phyloP scores from a whole-genome alignment of 2,888 invertebrate species.

The Polymixis lichenea region DNA sequence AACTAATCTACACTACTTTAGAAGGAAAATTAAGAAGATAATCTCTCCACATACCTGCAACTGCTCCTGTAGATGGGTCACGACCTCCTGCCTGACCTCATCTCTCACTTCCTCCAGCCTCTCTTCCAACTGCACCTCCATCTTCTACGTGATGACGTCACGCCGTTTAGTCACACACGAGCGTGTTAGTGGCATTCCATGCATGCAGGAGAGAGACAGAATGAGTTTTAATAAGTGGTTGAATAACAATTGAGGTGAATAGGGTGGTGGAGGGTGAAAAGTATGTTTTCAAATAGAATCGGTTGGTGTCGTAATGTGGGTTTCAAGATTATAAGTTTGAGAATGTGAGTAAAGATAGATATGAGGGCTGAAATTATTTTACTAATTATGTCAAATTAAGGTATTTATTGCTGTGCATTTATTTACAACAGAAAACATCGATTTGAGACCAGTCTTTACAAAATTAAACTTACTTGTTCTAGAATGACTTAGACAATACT shows the following conservation, averaged over 20 bases:
- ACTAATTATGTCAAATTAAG: neutral
- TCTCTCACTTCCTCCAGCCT: constrained; percentile 78
- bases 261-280: constrained; percentile 32
- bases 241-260: constrained; percentile 56
- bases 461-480: neutral
- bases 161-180: constrained; percentile 83
- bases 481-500: neutral
- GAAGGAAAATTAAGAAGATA: neutral
- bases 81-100: constrained; percentile 92
- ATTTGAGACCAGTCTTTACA: neutral
- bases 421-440: neutral
- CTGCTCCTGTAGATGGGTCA: constrained; percentile 93
- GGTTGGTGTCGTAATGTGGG: constrained; percentile 2
- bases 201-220: constrained; percentile 84
- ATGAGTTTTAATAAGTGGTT: constrained; percentile 64
- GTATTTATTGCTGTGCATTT: neutral
- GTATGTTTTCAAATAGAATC: neutral
- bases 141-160: constrained; percentile 69
- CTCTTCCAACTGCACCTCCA: constrained; percentile 73
- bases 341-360: neutral
- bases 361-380: neutral
- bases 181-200: constrained; percentile 86
- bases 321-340: constrained; percentile 5
- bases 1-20: neutral
- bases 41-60: constrained; percentile 91